Base-by-base conservation (phyloP, 2,113 vertebrate species). In the Axis porcinus region DNA sequence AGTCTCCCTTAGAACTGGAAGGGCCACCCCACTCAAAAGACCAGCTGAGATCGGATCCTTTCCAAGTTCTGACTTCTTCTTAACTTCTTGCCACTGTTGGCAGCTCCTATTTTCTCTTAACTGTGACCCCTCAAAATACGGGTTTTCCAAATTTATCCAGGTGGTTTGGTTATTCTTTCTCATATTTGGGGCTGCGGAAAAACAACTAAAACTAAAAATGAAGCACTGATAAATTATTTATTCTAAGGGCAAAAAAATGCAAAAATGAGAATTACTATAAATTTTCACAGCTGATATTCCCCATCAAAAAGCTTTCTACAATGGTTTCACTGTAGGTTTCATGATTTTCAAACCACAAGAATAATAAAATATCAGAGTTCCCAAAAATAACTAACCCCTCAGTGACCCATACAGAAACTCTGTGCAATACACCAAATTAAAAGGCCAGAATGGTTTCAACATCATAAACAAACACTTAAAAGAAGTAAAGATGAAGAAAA, bases 331-430 rank as follows among this genome's bases (percentile, higher is more conserved):
- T 55, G 52, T 47, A 45, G 36, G 9, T 76, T 76, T 95, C 47
- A 57, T 40, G 36, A 96, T 92, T 97, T 93, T 54, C 85, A 57
- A 97, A 79, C 30, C 67, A 50, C n/a, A 55, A 57, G 82, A 88
- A 90, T 52, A 91, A 89, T 33, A 3, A 92, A 62, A 45, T 93
- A 64, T 91, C 74, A 47, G 47, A 94, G 28, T 86, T 50, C 54
- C 45, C 76, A n/a, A 92, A 97, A 92, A 89, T 33, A 95, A 58
- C 40, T 78, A 78, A 76, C 12, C 36, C 40, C 50, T 91, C 85
- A 55, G 30, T 45, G 36, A 94, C 14, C 27, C 67, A 78, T 45
- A 88, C 12, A 28, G 21, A 79, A 95, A 97, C 55, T 88, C 58
- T 70, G 15, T 13, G 25, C 33, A 78, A 84, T 40, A 45, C 36